Conservation (phyloP, 2,888 invertebrate species). For the Apantesis nais region DNA sequence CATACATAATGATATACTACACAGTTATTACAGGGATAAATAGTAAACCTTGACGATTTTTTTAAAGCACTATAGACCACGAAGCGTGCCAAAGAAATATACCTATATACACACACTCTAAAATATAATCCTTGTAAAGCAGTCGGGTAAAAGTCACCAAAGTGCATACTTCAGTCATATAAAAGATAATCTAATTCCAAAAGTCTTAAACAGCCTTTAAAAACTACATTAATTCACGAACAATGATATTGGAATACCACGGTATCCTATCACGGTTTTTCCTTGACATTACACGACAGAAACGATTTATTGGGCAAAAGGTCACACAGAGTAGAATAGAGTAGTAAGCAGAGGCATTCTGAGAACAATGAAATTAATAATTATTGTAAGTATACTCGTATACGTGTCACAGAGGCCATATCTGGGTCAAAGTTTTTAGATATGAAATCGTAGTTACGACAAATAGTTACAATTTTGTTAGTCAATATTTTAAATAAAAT, state of each 20-base stretch:
- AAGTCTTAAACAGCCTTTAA: slow-evolving; percentile 19
- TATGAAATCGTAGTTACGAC: not conserved
- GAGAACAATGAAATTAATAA: slow-evolving; percentile 11
- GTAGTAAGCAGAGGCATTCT: not conserved
- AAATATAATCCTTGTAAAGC: too few relatives aligned
- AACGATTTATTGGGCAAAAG: slow-evolving; percentile 38
- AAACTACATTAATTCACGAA: slow-evolving; percentile 31
- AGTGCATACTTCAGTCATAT: slow-evolving; percentile 3
- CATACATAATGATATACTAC: too few relatives aligned
- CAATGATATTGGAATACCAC: slow-evolving; percentile 48
- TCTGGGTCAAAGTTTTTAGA: not conserved
- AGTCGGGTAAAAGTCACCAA: too few relatives aligned
- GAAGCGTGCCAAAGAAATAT: too few relatives aligned
- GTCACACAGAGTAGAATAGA: slow-evolving; percentile 14
- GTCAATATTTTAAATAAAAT: too few relatives aligned
- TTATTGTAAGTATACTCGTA: not conserved
- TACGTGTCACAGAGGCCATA: not conserved
- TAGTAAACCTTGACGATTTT: too few relatives aligned
- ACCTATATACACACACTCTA: too few relatives aligned
- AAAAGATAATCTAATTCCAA: slow-evolving; percentile 27
- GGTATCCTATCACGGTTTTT: slow-evolving; percentile 62
- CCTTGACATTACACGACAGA: slow-evolving; percentile 68
- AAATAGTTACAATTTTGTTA: too few relatives aligned
- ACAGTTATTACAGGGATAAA: too few relatives aligned
- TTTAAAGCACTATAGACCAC: too few relatives aligned